These are phyloP conservation scores for Xiphydria camelus DNA, from an alignment of 2,888 invertebrate genomes.

Conservation along the genomic window DNA sequence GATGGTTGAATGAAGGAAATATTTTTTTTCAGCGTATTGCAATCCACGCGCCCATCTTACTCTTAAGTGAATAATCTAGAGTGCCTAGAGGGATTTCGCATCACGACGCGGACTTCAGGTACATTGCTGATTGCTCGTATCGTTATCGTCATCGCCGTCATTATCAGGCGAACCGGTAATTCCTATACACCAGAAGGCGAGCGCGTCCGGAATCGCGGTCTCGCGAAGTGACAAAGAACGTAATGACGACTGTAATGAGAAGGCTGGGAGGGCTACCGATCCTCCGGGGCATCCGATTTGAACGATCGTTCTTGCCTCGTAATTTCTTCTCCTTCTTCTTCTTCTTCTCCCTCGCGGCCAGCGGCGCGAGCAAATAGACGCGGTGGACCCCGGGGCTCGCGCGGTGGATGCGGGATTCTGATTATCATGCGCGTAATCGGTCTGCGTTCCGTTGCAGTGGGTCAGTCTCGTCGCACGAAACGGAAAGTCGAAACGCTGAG, in stretches of 20 bases:
- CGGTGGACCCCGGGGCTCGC: background rate
- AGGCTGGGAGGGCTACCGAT: slow-evolving; percentile 17
- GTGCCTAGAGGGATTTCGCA: too few relatives aligned
- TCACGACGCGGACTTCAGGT: too few relatives aligned
- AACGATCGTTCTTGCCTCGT: slow-evolving; percentile 22
- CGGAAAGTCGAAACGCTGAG: slow-evolving; percentile 2
- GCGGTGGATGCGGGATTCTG: background rate
- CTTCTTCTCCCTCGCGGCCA: slow-evolving; percentile 8
- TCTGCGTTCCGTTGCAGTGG: background rate
- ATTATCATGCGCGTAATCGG: background rate
- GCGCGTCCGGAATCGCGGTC: background rate
- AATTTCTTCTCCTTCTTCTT: slow-evolving; percentile 18
- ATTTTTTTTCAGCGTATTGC: too few relatives aligned
- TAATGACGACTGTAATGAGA: slow-evolving; percentile 28
- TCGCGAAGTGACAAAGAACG: slow-evolving; percentile 21
- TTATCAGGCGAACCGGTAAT: background rate
- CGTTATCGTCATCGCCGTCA: background rate
- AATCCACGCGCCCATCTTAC: too few relatives aligned
- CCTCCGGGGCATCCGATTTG: slow-evolving; percentile 27
- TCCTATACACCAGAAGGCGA: background rate
- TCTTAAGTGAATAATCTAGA: too few relatives aligned
- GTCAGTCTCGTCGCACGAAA: background rate
- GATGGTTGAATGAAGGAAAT: too few relatives aligned
- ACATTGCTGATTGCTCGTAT: too few relatives aligned
- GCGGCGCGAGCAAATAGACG: slow-evolving; percentile 9